Conservation (phyloP, 2,113 vertebrate species). For the Glaucidium brasilianum region DNA sequence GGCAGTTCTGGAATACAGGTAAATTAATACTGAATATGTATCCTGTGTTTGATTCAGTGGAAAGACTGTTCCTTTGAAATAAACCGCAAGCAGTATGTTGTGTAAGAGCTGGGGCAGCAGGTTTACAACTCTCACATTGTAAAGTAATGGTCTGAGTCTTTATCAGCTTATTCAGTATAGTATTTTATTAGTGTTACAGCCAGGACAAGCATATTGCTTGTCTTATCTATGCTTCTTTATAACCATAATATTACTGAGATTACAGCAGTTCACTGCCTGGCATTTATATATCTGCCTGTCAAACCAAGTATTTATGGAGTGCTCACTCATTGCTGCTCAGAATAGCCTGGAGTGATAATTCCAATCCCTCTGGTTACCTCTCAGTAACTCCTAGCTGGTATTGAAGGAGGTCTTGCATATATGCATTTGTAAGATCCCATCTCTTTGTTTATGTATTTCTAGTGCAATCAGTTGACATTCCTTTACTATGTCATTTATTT, state of each 20-base stretch:
- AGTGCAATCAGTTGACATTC: not conserved
- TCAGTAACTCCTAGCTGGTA: not conserved
- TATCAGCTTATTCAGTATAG: not conserved
- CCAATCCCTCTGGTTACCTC: not conserved
- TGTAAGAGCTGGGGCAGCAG: not conserved
- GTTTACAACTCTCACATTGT: not conserved
- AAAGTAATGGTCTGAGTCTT: not conserved
- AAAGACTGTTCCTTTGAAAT: conserved; percentile 10
- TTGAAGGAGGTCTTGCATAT: not conserved
- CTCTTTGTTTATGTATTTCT: not conserved
- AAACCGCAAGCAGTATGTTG: not conserved
- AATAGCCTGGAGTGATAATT: conserved; percentile 3
- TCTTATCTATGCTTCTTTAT: conserved; percentile 8
- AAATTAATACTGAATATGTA: not conserved
- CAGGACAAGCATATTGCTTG: not conserved
- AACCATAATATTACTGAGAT: not conserved
- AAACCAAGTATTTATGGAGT: not conserved
- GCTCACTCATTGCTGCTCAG: not conserved
- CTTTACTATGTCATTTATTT: not conserved
- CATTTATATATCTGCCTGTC: not conserved
- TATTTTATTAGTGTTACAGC: conserved; percentile 13
- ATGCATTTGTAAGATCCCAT: not conserved
- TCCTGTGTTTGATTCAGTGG: not conserved
- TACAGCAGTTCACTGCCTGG: conserved; percentile 8
- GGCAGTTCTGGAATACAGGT: not conserved